Percentiles rank a stretch among this genome's conserved stretches.
These are phyloP conservation scores for Grallaria varia DNA, from an alignment of 2,113 vertebrate genomes.

Conservation along the genomic window DNA sequence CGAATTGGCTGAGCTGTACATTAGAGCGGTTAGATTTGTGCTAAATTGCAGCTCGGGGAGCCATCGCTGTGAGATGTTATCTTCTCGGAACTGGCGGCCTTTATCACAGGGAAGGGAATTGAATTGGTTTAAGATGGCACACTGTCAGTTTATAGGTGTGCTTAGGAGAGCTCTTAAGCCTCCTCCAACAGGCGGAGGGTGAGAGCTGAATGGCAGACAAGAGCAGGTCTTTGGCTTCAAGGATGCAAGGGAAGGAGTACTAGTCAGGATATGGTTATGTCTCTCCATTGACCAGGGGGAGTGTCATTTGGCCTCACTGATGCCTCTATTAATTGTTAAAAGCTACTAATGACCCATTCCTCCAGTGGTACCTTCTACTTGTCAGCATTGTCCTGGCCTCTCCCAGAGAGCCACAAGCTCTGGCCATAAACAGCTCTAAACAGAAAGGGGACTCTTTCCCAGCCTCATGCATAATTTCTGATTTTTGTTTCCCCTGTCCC, in stretches of 20 bases:
- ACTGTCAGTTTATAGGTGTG: conserved; percentile 35
- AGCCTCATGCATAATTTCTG: rapidly evolving
- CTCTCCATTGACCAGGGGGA: not conserved
- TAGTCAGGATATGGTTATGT: not conserved
- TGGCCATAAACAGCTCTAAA: not conserved
- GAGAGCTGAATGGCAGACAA: not conserved
- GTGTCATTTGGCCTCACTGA: not conserved
- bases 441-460: not conserved
- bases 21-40: conserved; percentile 17
- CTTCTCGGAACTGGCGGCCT: conserved; percentile 18
- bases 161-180: conserved; percentile 39
- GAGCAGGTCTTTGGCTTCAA: not conserved
- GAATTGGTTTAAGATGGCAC: conserved; percentile 46
- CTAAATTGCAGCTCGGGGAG: conserved; percentile 59
- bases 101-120: conserved; percentile 64
- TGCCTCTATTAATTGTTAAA: not conserved
- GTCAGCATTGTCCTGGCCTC: not conserved
- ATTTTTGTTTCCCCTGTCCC: not conserved
- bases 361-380: not conserved
- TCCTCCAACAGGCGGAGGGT: not conserved
- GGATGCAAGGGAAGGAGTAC: not conserved
- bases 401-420: not conserved
- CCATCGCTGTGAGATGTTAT: conserved; percentile 57
- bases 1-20: conserved; percentile 38
- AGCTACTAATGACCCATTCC: not conserved